Conservation (phyloP, 2,113 vertebrate species). For the Microcebus griseorufus region DNA sequence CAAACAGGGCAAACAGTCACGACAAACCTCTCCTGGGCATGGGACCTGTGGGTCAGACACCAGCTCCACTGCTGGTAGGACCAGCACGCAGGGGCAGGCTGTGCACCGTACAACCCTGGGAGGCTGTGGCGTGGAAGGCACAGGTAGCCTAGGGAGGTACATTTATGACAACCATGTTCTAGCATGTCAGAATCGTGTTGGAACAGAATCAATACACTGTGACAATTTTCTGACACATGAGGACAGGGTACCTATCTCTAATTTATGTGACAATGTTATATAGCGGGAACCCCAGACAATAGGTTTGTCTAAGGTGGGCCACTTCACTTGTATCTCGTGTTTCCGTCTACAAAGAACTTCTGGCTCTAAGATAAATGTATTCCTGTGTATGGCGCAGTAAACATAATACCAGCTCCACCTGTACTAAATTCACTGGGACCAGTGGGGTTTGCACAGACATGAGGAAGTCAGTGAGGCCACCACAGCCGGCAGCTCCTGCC, state of each 20-base stretch:
- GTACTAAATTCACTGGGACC: neutral
- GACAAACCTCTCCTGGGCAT: neutral
- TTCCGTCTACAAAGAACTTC: neutral
- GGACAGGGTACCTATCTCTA: neutral
- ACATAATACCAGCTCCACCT: neutral
- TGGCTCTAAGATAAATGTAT: neutral
- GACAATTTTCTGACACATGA: neutral
- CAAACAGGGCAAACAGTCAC: fast-evolving
- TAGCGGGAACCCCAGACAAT: neutral
- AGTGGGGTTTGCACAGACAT: neutral
- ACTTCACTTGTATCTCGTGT: neutral
- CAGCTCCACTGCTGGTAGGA: fast-evolving
- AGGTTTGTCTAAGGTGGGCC: neutral
- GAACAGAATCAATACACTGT: neutral
- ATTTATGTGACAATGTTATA: neutral
- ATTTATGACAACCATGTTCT: fast-evolving
- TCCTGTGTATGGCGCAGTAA: neutral
- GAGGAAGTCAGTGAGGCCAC: neutral
- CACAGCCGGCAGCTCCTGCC: neutral
- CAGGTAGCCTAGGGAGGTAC: no score
- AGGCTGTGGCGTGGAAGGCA: no score
- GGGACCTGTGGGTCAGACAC: neutral
- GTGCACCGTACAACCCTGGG: no score
- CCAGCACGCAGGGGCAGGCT: neutral
- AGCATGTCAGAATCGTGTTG: neutral